Evolutionary conservation across 2,113 vertebrate genomes (phyloP).

Genomic region (Sitta europaea): DNA sequence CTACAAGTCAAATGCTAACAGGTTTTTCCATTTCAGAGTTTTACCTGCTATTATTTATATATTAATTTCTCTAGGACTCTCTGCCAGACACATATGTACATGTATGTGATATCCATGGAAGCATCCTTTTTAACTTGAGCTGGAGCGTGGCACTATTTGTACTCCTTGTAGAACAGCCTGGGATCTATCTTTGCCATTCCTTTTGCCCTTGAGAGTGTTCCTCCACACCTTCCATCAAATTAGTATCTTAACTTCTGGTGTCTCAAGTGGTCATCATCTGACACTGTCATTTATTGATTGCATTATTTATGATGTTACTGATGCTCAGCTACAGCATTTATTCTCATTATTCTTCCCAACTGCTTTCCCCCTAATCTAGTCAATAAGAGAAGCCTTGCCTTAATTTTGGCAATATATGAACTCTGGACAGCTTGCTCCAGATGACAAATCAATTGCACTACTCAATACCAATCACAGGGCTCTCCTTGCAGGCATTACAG

Average conservation of each 20-base stretch:
- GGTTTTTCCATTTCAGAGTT: not conserved
- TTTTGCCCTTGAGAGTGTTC: not conserved
- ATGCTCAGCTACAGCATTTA: not conserved
- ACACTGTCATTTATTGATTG: not conserved
- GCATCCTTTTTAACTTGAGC: not conserved
- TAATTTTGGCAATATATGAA: not conserved
- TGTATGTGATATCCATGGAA: not conserved
- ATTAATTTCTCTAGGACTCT: not conserved
- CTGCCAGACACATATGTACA: not conserved
- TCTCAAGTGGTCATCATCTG: not conserved
- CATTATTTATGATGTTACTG: not conserved
- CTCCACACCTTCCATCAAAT: not conserved
- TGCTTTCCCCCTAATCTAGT: not conserved
- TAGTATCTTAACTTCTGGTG: not conserved
- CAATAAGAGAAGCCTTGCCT: not conserved
- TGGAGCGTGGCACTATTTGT: not conserved
- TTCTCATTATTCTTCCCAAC: not conserved
- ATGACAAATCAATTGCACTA: not conserved
- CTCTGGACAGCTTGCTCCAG: not conserved
- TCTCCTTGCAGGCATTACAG: not conserved
- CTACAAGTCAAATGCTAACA: not conserved
- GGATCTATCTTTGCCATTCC: not conserved
- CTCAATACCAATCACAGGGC: not conserved
- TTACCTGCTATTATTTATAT: not conserved
- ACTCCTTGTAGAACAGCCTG: not conserved